Evolutionary conservation across 2,113 vertebrate species (phyloP), one percentile per base, ranked within the genome.

Genomic region (Fulmarus glacialis): DNA sequence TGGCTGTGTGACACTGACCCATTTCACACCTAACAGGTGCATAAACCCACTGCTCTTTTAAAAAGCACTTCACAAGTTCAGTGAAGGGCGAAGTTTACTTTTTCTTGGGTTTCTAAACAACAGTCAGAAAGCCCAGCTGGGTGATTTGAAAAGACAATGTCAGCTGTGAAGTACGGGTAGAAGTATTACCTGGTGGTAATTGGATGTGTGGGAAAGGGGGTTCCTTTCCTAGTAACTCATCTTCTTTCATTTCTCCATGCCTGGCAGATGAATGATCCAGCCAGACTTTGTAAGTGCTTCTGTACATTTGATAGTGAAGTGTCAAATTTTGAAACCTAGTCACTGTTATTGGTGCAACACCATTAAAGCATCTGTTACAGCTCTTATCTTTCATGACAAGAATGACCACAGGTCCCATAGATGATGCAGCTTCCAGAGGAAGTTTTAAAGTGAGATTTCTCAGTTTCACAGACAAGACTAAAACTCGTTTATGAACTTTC

Each of bases 61-160:
- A 68, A 92, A 94, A 91, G 6, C 58, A 82, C 77, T 85, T 94
- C 86, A 45, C 27, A 90, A 75, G 40, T 93, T 95, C 80, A 42
- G 17, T 40, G 40, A 91, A 93, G 72, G 74, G 45, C 52, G 15
- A 95, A 79, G 62, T 97, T 97, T 97, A 90, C 82, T 96, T 93
- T 97, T 47, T 77, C 32, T 43, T 83, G 30, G 36, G 23, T 96
- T 98, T 96, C 81, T 92, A 66, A 93, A 79, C 34, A 70, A 70
- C 70, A 87, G 56, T 40, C 38, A 67, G 82, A 84, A 79, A 93
- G 53, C 27, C 59, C 36, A 74, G 43, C 23, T 67, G 40, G 4
- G 24, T 74, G 45, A 78, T 86, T 68, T 87, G 59, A 70, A 91
- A 87, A 71, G 83, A 79, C 45, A 47, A 13, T 73, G 63, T 93